Evolutionary conservation across 2,113 vertebrate genomes (phyloP), one percentile per base, ranked within the genome.

Genomic region (Taurulus bubalis): DNA sequence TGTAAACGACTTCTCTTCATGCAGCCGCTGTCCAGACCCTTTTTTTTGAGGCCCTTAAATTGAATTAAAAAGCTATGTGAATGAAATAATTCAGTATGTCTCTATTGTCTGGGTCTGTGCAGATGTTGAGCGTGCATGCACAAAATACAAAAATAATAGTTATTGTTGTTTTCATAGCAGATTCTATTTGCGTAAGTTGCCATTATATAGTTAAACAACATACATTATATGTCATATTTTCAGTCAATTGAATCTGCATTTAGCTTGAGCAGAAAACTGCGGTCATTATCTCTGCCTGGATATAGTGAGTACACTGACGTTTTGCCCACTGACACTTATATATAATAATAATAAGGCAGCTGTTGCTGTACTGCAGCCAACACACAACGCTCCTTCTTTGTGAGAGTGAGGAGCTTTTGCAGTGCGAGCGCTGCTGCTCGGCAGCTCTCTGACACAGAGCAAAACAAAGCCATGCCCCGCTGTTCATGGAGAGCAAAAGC

Each of bases 331-430:
- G 77, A 84, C 84, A 59, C 76, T 78, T 67, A 76, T 47, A 73
- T 85, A 68, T 78, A 77, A 82, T 85, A 30, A 59, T 30, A 59
- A 59, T 59, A 14, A 15, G n/a, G 75, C 86, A 84, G 83, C 74
- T 75, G 79, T 86, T 75, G 84, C 77, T 89, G 79, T 70, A 51
- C 0, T 68, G 79, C 70, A 86, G 86, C 83, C 85, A 84, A 65
- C 74, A 75, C 77, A 89, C 71, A 86, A 78, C 85, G 83, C 82
- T 51, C 84, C 83, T 47, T 76, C 89, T 86, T 83, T 74, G 88
- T 62, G 34, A 76, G 71, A 85, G 65, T 49, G 72, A 78, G 87
- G 62, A 60, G 77, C 71, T 80, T 87, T 80, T 83, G 66, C 63
- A 71, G 60, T 51, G 85, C 8, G 47, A 83, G 85, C 77, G 85